Base-by-base conservation (phyloP, 1,140 invertebrate genomes). In the Agraylea sexmaculata region DNA sequence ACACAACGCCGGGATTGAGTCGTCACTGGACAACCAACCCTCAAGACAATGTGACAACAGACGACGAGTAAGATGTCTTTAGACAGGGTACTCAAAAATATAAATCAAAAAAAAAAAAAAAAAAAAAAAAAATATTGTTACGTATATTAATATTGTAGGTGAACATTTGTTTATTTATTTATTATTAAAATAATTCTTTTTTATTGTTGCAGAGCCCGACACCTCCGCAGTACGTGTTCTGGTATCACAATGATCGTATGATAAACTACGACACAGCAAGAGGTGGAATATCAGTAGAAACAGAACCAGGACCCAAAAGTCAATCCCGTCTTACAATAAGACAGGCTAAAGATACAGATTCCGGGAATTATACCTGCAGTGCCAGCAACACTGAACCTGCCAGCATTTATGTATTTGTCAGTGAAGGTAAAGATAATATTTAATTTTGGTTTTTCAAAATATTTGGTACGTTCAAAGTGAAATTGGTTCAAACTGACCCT, bases 231-330 rank as follows among this genome's bases (percentile, higher is more conserved):
- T 89, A 85, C 67, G 84, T 89, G 33, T 87, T 87, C 68, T 88
- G 84, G 86, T 87, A 85, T 65, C 86, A 89, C 65, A 88, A 90
- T 66, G 82, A 87, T 55, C 77, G 80, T 38, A 87, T 90, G 81
- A 88, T 90, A 66, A 91, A 90, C 68, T 91, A 89, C 59, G 87
- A 90, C 62, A 83, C 78, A 21, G 74, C 79, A 2, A 71, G 87
- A 32, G 81, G 84, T 29, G 86, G 83, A 38, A 86, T 90, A 45
- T 78, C 75, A 38, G 85, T 90, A 50, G 80, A 87, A 62, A 88
- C 85, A 16, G 83, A 87, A 59, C 82, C 81, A 30, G 85, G 84
- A 22, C 74, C 80, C 42, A 71, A 78, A 40, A 88, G 84, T 7
- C 83, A 87, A 61, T 86, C 81, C 46, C 74, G 80, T 28, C 74